Percentiles rank a stretch among this genome's conserved stretches.
Evolutionary conservation across 2,797 vertebrate species (phyloP).

Genomic region (Coregonus sp.): DNA sequence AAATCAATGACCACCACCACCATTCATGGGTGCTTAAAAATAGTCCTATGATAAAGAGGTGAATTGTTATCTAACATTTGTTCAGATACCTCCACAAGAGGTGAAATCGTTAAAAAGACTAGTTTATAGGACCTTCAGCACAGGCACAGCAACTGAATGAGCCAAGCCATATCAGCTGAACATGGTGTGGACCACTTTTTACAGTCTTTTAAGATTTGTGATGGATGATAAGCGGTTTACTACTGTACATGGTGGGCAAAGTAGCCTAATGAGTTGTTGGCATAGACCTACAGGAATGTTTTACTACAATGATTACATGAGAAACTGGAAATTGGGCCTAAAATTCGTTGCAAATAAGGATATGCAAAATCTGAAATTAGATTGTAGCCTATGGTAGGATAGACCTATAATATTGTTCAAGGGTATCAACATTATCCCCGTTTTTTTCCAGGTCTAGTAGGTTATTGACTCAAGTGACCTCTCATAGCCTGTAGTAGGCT

Average conservation of each 20-base stretch:
- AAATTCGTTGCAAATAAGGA: not conserved
- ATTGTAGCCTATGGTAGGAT: not conserved
- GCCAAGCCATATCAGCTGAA: constrained; percentile 2
- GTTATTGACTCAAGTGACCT: not conserved
- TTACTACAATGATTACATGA: not conserved
- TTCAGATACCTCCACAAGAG: not conserved
- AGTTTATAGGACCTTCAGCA: not conserved
- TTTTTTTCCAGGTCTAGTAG: not conserved
- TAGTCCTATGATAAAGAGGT: not conserved
- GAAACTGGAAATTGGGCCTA: not conserved
- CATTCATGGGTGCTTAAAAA: constrained; percentile 35
- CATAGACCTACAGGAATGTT: not conserved
- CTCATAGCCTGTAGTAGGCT: too few relatives aligned
- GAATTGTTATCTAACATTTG: not conserved
- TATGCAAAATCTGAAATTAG: not conserved
- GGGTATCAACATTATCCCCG: not conserved
- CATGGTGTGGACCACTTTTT: constrained; percentile 9
- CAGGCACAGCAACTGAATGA: not conserved
- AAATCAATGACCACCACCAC: constrained; percentile 45
- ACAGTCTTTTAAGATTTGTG: not conserved
- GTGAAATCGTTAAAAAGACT: not conserved
- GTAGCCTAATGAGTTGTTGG: not conserved
- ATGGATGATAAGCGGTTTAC: not conserved
- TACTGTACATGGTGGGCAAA: not conserved
- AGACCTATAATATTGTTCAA: not conserved